These are phyloP conservation scores for Cydia amplana DNA, from an alignment of 1,140 invertebrate genomes.

Conservation along the genomic window DNA sequence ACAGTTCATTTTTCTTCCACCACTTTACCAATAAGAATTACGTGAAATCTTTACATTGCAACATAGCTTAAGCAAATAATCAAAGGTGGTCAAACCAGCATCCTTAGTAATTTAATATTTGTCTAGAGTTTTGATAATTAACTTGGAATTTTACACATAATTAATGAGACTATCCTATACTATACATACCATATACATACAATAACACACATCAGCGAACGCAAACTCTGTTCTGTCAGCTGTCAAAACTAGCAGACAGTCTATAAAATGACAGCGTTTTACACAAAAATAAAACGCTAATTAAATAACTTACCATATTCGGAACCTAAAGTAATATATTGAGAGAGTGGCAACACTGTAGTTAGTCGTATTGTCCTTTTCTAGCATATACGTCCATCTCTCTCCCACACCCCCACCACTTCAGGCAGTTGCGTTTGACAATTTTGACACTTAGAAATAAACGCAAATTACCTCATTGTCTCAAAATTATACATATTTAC, in stretches of 20 bases:
- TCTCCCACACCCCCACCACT: too few species aligned
- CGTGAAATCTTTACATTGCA: neutral
- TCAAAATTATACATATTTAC: too few species aligned
- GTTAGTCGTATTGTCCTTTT: too few species aligned
- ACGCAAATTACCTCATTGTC: too few species aligned
- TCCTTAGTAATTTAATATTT: neutral
- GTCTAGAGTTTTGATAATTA: neutral
- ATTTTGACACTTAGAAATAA: too few species aligned
- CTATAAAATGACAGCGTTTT: too few species aligned
- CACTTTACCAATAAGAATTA: slow-evolving; percentile 2
- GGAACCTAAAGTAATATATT: too few species aligned
- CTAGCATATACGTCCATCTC: too few species aligned
- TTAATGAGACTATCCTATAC: neutral
- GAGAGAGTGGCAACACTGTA: too few species aligned
- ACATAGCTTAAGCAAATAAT: neutral
- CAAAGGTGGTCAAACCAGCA: neutral
- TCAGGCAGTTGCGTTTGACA: too few species aligned
- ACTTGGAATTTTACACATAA: neutral
- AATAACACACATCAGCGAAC: slow-evolving; percentile 2
- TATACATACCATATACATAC: neutral
- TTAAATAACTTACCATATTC: too few species aligned
- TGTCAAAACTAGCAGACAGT: neutral
- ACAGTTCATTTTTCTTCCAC: neutral
- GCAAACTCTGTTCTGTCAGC: neutral
- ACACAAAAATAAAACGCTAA: too few species aligned